Conservation (phyloP, 2,888 invertebrate genomes). For the Dyspetes luteomarginatus region DNA sequence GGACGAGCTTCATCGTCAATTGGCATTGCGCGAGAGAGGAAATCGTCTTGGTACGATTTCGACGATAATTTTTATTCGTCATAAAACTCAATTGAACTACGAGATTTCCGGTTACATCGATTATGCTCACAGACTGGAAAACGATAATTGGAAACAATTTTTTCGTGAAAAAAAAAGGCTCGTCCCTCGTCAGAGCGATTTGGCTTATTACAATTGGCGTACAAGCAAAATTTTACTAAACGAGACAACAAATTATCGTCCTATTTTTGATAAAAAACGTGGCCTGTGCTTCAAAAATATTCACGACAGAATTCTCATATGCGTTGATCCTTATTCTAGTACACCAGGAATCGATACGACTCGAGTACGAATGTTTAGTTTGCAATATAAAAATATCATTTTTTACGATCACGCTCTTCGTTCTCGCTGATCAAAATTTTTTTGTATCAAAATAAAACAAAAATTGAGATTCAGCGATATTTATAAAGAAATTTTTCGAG, state of each 20-base stretch:
- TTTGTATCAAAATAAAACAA: too few species aligned
- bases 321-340: constrained; percentile 87
- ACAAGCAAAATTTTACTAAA: constrained; percentile 89
- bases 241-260: constrained; percentile 90
- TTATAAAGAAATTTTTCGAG: too few species aligned
- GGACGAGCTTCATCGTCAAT: constrained; percentile 88
- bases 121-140: constrained; percentile 88
- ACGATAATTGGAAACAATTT: constrained; percentile 91
- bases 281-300: constrained; percentile 92
- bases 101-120: constrained; percentile 95
- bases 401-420: too few species aligned
- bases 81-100: constrained; percentile 88
- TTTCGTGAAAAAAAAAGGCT: constrained; percentile 88
- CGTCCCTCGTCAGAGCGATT: constrained; percentile 88
- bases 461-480: too few species aligned
- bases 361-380: constrained; percentile 87
- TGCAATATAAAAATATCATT: constrained; percentile 89
- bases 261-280: constrained; percentile 88
- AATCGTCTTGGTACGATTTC: constrained; percentile 90
- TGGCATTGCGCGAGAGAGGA: constrained; percentile 89
- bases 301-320: constrained; percentile 91
- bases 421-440: too few species aligned
- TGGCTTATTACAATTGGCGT: constrained; percentile 92
- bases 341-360: constrained; percentile 88
- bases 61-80: constrained; percentile 91